phyloP scores from a whole-genome alignment of 2,797 vertebrate genomes.

The Hippocampus kuda region DNA sequence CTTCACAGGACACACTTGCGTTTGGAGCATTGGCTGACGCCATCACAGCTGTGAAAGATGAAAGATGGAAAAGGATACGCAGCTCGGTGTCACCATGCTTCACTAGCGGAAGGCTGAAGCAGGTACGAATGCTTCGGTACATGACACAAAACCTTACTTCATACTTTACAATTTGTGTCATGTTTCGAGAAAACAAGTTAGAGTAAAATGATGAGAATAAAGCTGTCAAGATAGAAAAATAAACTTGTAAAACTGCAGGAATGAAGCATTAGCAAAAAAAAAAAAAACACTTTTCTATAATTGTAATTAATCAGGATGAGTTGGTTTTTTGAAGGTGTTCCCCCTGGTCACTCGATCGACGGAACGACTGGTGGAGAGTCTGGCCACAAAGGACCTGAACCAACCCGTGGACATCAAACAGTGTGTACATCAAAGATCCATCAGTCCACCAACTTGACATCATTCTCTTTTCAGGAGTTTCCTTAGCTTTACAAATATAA shows the following conservation, averaged over 20 bases:
- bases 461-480: not conserved
- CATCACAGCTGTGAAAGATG: constrained; percentile 52
- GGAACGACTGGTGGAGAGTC: constrained; percentile 64
- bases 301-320: not conserved
- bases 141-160: not conserved
- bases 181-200: too few relatives aligned
- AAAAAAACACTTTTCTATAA: not conserved
- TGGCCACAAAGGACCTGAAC: constrained; percentile 52
- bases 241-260: not conserved
- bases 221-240: not conserved
- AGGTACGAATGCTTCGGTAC: constrained; percentile 44
- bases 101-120: constrained; percentile 71
- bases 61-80: constrained; percentile 72
- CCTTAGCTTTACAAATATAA: too few relatives aligned
- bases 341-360: constrained; percentile 69
- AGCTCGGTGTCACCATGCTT: constrained; percentile 68
- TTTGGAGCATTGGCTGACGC: constrained; percentile 43
- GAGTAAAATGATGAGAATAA: too few relatives aligned
- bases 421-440: constrained; percentile 50
- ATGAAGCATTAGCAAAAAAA: not conserved
- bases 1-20: constrained; percentile 26
- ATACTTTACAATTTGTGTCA: not conserved
- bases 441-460: not conserved
- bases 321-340: constrained; percentile 61
- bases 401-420: constrained; percentile 62